Evolutionary conservation across 2,113 vertebrate species (phyloP), one percentile per base, ranked within the genome.

Genomic region (Speoplatyrhinus poulsoni): DNA sequence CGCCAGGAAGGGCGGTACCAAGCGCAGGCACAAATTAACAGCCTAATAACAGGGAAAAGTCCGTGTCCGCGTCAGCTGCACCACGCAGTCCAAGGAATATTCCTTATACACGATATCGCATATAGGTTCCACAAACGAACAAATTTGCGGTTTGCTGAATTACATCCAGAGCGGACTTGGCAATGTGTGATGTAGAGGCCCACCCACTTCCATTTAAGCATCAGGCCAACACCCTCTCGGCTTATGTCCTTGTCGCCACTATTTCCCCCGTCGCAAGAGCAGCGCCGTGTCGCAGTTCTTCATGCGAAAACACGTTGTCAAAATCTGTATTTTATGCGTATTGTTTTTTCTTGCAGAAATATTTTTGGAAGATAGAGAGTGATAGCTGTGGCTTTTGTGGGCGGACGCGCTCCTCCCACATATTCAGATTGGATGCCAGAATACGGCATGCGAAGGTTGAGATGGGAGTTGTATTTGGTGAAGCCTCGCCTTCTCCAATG

Each of bases 1-100:
- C 85, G 90, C 88, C 92, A 91, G 92, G 91, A 93, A 93, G 93
- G 93, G 93, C 93, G 93, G 93, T 91, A 87, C 93, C 91, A 92
- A 92, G 73, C 88, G 78, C 76, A 76, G 77, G 67, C 74, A 87
- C 86, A 90, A 85, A 74, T 83, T 82, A 85, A 77, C 90, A 78
- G 81, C 72, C 70, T 59, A 73, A 84, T 83, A 88, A 86, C 78
- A 81, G 77, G 73, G 70, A 72, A 46, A 71, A 26, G 65, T 54
- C 85, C 0, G 75, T 53, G 64, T 72, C 73, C 77, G 81, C 75
- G 66, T 78, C 72, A 70, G 61, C 77, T 63, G 58, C 71, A 62
- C 75, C 68, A 74, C 75, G 73, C 69, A 61, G 72, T 72, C 72
- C 50, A 70, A 46, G 69, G 67, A 62, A 11, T 11, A 70, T n/a